Evolutionary conservation across 2,797 vertebrate species (phyloP).

Genomic region (Sebastes nivosus): DNA sequence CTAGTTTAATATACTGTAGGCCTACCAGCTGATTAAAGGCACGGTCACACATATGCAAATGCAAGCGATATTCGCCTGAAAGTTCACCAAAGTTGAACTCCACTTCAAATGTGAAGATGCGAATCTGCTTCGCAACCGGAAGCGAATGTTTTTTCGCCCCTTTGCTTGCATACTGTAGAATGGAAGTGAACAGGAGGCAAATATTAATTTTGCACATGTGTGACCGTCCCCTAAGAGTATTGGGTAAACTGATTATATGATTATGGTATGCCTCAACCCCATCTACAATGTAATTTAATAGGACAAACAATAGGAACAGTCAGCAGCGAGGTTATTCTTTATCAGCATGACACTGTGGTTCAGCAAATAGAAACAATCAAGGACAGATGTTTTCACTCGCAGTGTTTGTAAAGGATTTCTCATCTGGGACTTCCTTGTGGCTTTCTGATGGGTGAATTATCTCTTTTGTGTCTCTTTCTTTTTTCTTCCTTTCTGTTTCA

Average conservation of each 20-base stretch:
- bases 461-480: not conserved
- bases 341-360: not conserved
- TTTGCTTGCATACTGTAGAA: no score
- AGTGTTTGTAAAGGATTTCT: not conserved
- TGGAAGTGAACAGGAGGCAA: no score
- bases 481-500: not conserved
- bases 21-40: no score
- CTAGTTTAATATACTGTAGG: no score
- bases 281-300: not conserved
- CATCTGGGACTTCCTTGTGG: not conserved
- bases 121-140: no score
- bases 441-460: not conserved
- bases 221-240: not conserved
- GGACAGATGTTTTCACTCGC: not conserved
- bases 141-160: no score
- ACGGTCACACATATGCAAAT: no score
- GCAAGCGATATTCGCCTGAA: no score
- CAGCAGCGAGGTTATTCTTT: not conserved
- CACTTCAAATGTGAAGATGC: no score
- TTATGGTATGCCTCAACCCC: not conserved
- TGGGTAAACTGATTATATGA: not conserved
- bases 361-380: constrained; percentile 14
- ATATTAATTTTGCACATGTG: no score
- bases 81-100: accelerated
- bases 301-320: not conserved